Percentiles rank a stretch among this genome's conserved stretches.
Conservation (phyloP, 1,140 invertebrate genomes). For the Rhyacophila brunnea region DNA sequence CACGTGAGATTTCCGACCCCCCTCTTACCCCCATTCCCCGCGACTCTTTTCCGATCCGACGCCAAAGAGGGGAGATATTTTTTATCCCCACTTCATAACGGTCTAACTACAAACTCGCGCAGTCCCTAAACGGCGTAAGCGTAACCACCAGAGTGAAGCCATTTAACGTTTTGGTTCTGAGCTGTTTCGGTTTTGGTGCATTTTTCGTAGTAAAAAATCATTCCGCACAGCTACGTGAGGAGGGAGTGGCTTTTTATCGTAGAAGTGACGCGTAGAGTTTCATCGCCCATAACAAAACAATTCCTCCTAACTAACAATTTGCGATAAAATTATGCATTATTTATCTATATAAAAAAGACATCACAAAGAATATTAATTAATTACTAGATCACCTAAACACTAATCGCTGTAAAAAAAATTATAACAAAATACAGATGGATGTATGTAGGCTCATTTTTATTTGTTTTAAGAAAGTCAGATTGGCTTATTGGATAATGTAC, state of each 20-base stretch:
- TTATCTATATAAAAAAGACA: too few species aligned
- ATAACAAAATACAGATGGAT: too few species aligned
- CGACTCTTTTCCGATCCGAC: background rate
- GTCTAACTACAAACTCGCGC: conserved; percentile 11
- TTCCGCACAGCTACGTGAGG: conserved; percentile 10
- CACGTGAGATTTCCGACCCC: conserved; percentile 27
- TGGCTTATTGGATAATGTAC: too few species aligned
- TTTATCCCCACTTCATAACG: conserved; percentile 27
- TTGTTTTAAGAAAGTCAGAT: too few species aligned
- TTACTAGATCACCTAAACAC: too few species aligned
- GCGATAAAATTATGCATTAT: too few species aligned
- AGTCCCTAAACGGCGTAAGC: conserved; percentile 15
- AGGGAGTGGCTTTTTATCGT: conserved; percentile 16
- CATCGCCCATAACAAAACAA: background rate
- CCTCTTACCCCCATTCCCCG: conserved; percentile 9
- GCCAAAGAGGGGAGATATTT: conserved; percentile 22
- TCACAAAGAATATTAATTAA: too few species aligned
- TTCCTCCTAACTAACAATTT: background rate
- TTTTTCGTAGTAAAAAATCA: conserved; percentile 27
- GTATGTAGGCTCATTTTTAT: too few species aligned
- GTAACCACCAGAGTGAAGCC: background rate
- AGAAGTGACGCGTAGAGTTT: background rate
- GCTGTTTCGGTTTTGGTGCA: background rate
- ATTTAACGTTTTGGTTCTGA: conserved; percentile 1
- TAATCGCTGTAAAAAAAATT: too few species aligned